Evolutionary conservation across 2,797 vertebrate species (phyloP).

Genomic region (Crotalus adamanteus): DNA sequence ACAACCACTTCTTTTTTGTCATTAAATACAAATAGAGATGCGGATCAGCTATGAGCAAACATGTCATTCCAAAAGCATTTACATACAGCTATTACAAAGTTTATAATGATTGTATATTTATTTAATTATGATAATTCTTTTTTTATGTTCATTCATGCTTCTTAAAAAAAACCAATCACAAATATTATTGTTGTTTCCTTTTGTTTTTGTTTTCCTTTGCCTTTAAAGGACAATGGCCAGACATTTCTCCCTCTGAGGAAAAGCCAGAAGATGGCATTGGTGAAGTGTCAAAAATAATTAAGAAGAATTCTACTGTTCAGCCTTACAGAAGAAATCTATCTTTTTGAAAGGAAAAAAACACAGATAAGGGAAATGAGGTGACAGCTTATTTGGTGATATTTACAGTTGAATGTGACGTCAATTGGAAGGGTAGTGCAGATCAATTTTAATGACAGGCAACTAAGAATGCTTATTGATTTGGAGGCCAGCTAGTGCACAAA

Average conservation of each 20-base stretch:
- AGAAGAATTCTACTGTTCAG: constrained; percentile 55
- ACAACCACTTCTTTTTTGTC: background rate
- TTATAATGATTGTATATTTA: constrained; percentile 13
- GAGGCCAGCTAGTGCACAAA: constrained; percentile 61
- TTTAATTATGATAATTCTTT: background rate
- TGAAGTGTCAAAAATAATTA: constrained; percentile 66
- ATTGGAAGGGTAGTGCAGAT: constrained; percentile 62
- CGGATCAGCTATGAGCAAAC: background rate
- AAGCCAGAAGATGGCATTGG: constrained; percentile 37
- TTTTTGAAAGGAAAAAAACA: constrained; percentile 61
- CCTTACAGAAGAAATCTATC: constrained; percentile 58
- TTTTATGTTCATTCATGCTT: constrained; percentile 40
- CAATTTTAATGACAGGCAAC: constrained; percentile 73
- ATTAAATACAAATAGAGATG: background rate
- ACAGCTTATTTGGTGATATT: constrained; percentile 73
- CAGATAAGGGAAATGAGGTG: constrained; percentile 65
- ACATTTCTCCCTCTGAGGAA: constrained; percentile 51
- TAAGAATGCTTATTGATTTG: constrained; percentile 69
- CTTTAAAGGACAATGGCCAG: constrained; percentile 40
- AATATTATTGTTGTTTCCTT: background rate
- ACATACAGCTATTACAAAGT: background rate
- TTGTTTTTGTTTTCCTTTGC: background rate
- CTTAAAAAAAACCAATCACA: background rate
- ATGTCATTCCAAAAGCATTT: background rate
- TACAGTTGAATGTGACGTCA: constrained; percentile 72